Percentiles rank a stretch among this genome's conserved stretches.
Conservation (phyloP, 2,113 vertebrate genomes). For the Pluvialis apricaria region DNA sequence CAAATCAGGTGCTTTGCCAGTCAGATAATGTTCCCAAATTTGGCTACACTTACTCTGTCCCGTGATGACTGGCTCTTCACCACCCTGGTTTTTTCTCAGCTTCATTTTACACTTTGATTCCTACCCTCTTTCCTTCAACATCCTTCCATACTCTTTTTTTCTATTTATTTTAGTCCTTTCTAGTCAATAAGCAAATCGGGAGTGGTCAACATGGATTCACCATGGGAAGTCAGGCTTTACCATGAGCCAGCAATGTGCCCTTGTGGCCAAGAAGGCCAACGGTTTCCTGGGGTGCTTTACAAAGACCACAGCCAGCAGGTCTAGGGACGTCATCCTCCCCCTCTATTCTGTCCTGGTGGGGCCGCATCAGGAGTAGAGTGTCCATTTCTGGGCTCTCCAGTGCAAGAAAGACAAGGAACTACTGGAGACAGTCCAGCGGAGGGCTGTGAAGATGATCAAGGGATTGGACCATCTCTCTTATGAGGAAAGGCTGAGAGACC, state of each 20-base stretch:
- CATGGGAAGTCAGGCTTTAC: not conserved
- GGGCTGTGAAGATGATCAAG: not conserved
- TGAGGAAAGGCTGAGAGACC: not conserved
- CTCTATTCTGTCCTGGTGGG: not conserved
- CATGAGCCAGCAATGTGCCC: not conserved
- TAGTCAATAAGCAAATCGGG: not conserved
- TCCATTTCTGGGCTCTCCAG: not conserved
- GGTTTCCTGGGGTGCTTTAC: no score
- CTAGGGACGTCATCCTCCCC: not conserved
- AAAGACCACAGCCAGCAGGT: not conserved
- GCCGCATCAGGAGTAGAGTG: not conserved
- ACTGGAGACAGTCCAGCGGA: not conserved
- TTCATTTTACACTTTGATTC: not conserved
- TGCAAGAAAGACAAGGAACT: not conserved
- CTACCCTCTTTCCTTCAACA: not conserved
- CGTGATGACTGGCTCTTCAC: not conserved
- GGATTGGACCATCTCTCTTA: not conserved
- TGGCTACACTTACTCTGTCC: not conserved
- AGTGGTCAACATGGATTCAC: not conserved
- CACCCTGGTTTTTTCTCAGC: not conserved
- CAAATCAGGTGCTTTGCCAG: not conserved
- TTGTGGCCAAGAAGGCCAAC: not conserved
- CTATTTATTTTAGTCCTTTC: not conserved
- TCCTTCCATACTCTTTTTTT: not conserved
- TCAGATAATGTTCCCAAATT: not conserved